These are phyloP conservation scores for Lepisosteus osseus DNA, from an alignment of 2,113 vertebrate genomes.

Conservation along the genomic window DNA sequence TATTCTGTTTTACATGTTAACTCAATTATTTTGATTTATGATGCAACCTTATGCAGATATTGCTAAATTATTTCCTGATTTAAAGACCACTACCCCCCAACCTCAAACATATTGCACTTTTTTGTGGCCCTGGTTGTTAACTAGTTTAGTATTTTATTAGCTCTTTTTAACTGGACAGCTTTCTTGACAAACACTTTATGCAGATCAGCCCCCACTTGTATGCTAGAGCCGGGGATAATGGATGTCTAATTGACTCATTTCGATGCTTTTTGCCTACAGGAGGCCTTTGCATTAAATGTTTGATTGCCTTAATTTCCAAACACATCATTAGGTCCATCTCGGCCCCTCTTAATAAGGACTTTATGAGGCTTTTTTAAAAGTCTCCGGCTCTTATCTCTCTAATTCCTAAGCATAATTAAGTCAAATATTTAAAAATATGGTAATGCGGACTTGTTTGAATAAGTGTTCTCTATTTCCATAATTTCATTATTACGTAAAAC, in stretches of 20 bases:
- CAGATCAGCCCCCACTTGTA: conserved; percentile 85
- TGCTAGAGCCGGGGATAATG: conserved; percentile 93
- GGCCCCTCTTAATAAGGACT: conserved; percentile 99
- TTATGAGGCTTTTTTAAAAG: conserved; percentile 90
- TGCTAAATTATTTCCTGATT: conserved; percentile 59
- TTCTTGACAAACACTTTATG: conserved; percentile 85
- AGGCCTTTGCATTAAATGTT: conserved; percentile 95
- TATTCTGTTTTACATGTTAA: conserved; percentile 79
- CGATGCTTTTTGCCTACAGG: conserved; percentile 97
- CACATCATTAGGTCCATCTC: conserved; percentile 99
- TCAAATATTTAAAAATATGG: conserved; percentile 99
- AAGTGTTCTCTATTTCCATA: conserved; percentile 96
- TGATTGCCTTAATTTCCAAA: conserved; percentile 99
- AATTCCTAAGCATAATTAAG: conserved; percentile 85
- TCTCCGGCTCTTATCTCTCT: conserved; percentile 63
- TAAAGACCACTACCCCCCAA: conserved; percentile 36
- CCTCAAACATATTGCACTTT: conserved; percentile 23
- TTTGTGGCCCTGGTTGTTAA: conserved; percentile 41
- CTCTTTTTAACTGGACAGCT: conserved; percentile 84
- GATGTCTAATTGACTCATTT: conserved; percentile 99
- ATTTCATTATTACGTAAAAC: conserved; percentile 99
- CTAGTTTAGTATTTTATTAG: conserved; percentile 72
- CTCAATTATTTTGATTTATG: conserved; percentile 82
- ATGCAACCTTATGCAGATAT: conserved; percentile 61
- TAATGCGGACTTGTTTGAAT: conserved; percentile 98